Base-by-base conservation (phyloP, 2,888 invertebrate genomes). In the Lycophotia porphyrea region DNA sequence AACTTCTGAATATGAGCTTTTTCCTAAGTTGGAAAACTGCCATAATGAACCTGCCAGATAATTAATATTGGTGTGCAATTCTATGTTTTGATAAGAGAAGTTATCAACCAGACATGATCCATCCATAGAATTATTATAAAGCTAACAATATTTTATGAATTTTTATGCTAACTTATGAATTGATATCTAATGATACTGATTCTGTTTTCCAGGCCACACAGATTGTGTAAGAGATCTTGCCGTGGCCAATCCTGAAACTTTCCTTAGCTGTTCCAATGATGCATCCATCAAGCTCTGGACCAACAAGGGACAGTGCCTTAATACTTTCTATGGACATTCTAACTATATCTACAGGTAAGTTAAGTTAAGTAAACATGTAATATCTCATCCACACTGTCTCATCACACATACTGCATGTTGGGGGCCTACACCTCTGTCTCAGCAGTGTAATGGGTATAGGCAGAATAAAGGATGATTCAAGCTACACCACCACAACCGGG, bases 251-350 rank as follows among this genome's bases (percentile, higher is more conserved):
- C 93, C 97, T n/a, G 97, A 97, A 58, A 97, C 98, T 63, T 98
- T 99, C 93, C 94, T 99, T 1, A 99, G 99, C 66, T 98, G 98
- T 91, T 98, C 99, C 42, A 99, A 99, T 94, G 99, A 99, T 96
- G 98, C 98, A 0, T 97, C 98, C 0, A 97, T 99, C 64, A 97
- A 98, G 85, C 97, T 98, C 71, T 99, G 99, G 99, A 97, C 98
- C 7, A 97, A 97, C 76, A 97, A 97, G 68, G 99, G 99, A 39
- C 97, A 98, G 87, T 98, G 98, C 91, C 92, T 98, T 11, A 97
- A 97, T 72, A 97, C 97, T 75, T 97, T 97, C 88, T 98, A 97
- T 92, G 99, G 99, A 0, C 99, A 99, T 93, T 97, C 98, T 60
- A 99, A 98, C 96, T 99, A 98, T 93, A 98, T 99, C 87, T 99